phyloP scores from a whole-genome alignment of 2,797 vertebrate species.

The Anolis apletophallus region DNA sequence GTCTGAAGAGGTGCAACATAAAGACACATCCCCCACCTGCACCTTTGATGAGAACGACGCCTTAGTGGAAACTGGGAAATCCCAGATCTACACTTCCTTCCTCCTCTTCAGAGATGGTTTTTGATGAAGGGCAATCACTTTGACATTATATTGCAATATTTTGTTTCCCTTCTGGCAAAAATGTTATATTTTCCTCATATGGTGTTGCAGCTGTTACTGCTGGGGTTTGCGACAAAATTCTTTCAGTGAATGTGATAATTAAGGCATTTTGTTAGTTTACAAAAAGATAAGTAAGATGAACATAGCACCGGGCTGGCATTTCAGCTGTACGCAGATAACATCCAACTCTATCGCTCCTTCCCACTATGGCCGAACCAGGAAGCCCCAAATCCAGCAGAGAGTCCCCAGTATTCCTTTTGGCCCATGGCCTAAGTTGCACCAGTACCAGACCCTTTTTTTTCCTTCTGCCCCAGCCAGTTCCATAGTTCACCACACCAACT shows the following conservation, averaged over 20 bases:
- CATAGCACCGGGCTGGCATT: background rate
- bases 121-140: background rate
- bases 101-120: conserved; percentile 7
- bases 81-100: conserved; percentile 7
- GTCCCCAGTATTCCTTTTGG: no score
- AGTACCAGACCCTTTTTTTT: no score
- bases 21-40: background rate
- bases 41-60: background rate
- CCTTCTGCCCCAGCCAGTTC: no score
- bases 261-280: background rate
- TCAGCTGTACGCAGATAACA: no score
- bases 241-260: background rate
- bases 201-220: background rate
- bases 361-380: no score
- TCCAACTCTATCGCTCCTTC: no score
- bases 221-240: background rate
- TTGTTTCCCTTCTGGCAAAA: conserved; percentile 9
- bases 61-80: conserved; percentile 12
- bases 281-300: background rate
- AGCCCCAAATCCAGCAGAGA: no score
- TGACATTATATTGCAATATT: conserved; percentile 6
- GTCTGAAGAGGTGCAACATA: background rate
- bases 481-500: no score
- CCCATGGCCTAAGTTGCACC: no score
- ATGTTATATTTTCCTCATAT: background rate